These are phyloP conservation scores for Musca domestica DNA, from an alignment of 1,140 invertebrate species.

Conservation along the genomic window DNA sequence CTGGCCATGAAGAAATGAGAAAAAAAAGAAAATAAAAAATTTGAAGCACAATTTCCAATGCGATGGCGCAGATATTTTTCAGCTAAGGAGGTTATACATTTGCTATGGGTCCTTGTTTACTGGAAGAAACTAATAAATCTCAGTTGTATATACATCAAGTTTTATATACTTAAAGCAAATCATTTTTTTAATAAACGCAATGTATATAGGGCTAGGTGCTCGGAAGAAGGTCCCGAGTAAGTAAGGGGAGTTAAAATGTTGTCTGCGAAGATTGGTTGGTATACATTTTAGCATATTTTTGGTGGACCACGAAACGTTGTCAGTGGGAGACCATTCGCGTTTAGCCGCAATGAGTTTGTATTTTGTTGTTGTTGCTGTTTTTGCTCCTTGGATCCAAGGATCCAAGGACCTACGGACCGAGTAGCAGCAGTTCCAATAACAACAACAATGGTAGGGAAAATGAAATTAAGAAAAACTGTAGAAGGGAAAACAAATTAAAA, in stretches of 20 bases:
- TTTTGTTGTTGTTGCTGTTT: not conserved
- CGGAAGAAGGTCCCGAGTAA: too few species aligned
- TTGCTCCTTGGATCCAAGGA: too few species aligned
- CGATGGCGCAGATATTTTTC: slow-evolving; percentile 9
- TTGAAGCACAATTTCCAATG: not conserved
- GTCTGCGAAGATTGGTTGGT: not conserved
- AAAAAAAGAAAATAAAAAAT: too few species aligned
- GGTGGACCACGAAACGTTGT: slow-evolving; percentile 32
- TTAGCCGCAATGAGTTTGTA: slow-evolving; percentile 31
- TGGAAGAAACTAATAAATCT: slow-evolving; percentile 3
- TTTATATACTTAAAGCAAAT: not conserved
- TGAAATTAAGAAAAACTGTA: not conserved
- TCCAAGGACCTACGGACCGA: too few species aligned
- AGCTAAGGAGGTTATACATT: not conserved
- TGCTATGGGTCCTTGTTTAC: not conserved
- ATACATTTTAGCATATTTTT: slow-evolving; percentile 28
- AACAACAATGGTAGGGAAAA: not conserved
- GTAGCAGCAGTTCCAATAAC: not conserved
- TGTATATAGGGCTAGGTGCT: too few species aligned
- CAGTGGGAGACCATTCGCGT: slow-evolving; percentile 32
- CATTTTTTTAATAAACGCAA: not conserved
- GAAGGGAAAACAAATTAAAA: too few species aligned
- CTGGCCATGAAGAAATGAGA: too few species aligned
- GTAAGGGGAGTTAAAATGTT: not conserved
- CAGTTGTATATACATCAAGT: not conserved